Evolutionary conservation across 2,797 vertebrate species (phyloP), one percentile per base, ranked within the genome.

Genomic region (Spinus olivaceus): DNA sequence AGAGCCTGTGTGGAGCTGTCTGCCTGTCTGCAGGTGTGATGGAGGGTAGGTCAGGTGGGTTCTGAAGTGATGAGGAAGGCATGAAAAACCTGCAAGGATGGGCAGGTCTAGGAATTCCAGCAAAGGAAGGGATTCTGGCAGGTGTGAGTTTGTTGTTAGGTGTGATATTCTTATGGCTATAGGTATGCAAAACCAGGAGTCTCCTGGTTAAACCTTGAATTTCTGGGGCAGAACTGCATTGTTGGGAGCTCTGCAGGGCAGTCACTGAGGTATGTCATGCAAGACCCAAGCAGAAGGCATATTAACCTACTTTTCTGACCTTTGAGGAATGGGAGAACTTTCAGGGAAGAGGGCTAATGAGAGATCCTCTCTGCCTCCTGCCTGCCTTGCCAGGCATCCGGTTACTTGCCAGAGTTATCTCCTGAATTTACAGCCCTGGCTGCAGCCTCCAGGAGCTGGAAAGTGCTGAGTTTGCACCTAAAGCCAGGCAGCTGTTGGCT

Each of bases 221-320:
- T 65, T 37, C 69, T 49, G 33, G 44, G 54, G 3, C 3, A 9
- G 54, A 64, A 8, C 35, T 11, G 64, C 42, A 1, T 27, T 15
- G n/a, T 18, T 42, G 77, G 33, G 41, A 50, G 42, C 60, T 80
- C 28, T 73, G 59, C 39, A 44, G 77, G 16, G 23, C 16, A n/a
- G 13, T 37, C 84, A 32, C 78, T 18, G 3, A 25, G 37, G 25
- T 18, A 3, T 0, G 0, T 12, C 6, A 9, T 21, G 73, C 5
- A 9, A 33, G 71, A 27, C 78, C 30, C n/a, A 20, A 70, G 73
- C 7, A 2, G 60, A 76, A 95, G 94, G 79, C 89, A 89, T 30
- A 72, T 94, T 94, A 92, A 95, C 95, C 94, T 87, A 93, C 64
- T 93, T 96, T 27, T 6, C 4, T 94, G 91, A 96, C 92, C 91